phyloP scores from a whole-genome alignment of 1,140 invertebrate genomes.

The Planococcus citri region DNA sequence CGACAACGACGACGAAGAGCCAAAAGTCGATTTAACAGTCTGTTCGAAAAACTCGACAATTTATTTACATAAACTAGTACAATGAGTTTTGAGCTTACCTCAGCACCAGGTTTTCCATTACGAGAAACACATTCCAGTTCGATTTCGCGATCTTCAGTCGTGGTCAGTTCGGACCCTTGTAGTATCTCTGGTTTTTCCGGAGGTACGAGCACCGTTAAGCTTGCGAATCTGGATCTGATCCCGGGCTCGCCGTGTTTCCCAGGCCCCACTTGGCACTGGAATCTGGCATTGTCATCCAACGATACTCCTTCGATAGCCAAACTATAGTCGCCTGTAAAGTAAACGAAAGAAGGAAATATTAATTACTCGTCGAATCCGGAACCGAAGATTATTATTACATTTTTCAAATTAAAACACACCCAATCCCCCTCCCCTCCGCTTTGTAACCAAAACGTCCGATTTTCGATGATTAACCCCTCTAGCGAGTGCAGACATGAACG shows the following conservation, averaged over 20 bases:
- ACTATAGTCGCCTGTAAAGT: slow-evolving; percentile 69
- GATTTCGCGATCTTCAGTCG: slow-evolving; percentile 75
- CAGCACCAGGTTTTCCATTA: slow-evolving; percentile 81
- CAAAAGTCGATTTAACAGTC: too few relatives aligned
- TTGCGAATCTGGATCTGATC: slow-evolving; percentile 68
- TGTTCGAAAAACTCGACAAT: too few relatives aligned
- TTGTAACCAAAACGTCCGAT: neutral
- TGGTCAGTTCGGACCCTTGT: slow-evolving; percentile 63
- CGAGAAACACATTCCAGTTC: slow-evolving; percentile 79
- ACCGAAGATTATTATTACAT: too few relatives aligned
- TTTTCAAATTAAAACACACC: too few relatives aligned
- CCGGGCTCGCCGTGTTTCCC: slow-evolving; percentile 55
- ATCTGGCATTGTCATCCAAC: slow-evolving; percentile 78
- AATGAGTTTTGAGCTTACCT: slow-evolving; percentile 43
- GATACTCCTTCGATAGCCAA: slow-evolving; percentile 75
- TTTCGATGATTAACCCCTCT: too few relatives aligned
- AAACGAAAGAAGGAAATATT: neutral
- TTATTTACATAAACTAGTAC: too few relatives aligned
- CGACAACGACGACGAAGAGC: too few relatives aligned
- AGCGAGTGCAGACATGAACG: too few relatives aligned
- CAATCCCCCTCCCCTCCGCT: too few relatives aligned
- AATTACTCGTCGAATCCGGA: too few relatives aligned
- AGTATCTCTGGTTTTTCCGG: slow-evolving; percentile 77
- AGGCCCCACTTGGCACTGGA: slow-evolving; percentile 76
- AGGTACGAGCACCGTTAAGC: slow-evolving; percentile 73